phyloP scores from a whole-genome alignment of 2,113 vertebrate genomes.

The Asarcornis scutulata region DNA sequence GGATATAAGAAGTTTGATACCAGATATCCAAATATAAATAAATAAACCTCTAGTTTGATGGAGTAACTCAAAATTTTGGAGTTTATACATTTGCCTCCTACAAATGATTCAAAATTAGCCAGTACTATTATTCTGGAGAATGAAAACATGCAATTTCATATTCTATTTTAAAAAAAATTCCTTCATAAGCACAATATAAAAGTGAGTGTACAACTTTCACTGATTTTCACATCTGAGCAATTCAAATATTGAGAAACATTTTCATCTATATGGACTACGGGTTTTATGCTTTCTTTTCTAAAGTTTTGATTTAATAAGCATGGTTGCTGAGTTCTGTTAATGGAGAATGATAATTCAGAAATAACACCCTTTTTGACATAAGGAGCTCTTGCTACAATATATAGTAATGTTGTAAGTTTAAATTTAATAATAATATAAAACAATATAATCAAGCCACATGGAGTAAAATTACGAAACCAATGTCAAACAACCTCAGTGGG shows the following conservation, averaged over 20 bases:
- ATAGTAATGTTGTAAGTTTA: not conserved
- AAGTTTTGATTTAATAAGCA: constrained; percentile 64
- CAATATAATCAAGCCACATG: not conserved
- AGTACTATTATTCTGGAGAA: not conserved
- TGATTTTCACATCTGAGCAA: constrained; percentile 47
- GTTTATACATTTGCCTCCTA: not conserved
- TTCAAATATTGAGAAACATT: constrained; percentile 45
- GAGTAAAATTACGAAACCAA: not conserved
- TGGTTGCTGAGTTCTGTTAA: constrained; percentile 41
- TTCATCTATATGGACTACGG: constrained; percentile 40
- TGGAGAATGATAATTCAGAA: constrained; percentile 34
- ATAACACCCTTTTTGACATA: constrained; percentile 15
- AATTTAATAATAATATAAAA: not conserved
- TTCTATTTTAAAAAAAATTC: not conserved
- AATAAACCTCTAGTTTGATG: too few species aligned
- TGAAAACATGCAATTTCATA: constrained; percentile 13
- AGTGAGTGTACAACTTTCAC: not conserved
- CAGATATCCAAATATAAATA: too few species aligned
- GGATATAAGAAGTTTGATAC: too few species aligned
- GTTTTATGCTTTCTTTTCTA: constrained; percentile 51
- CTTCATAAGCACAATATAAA: not conserved
- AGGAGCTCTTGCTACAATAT: not conserved
- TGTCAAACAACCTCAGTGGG: not conserved
- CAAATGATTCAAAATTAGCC: constrained; percentile 10
- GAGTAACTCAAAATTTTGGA: not conserved